Base-by-base conservation (phyloP, 2,113 vertebrate species). In the Paedocypris sp. region DNA sequence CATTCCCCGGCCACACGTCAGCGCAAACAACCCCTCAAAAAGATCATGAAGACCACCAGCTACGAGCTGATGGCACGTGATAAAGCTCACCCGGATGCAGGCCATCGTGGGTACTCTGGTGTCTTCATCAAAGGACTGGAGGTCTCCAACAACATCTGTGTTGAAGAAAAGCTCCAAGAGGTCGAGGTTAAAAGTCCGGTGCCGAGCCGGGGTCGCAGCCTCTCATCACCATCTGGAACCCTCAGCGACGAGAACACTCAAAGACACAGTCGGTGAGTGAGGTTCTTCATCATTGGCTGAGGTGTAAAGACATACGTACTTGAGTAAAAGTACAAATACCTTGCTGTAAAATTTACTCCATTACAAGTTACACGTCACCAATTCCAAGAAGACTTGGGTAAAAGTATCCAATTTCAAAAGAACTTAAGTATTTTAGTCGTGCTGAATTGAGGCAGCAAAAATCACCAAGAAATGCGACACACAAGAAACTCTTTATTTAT, bases 71-170 rank as follows among this genome's bases (percentile, higher is more conserved):
- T 64, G 3, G 50, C 62, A 0, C 72, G 28, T n/a, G 77, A 74
- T 20, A 25, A 43, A 8, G 25, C 64, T 4, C 81, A 82, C 59
- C 52, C 56, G 0, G 85, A 86, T 1, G 36, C 69, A 19, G 72
- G 71, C 29, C 75, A 80, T 62, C 81, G 78, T 3, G 79, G 83
- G 19, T 90, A 88, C 76, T 83, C 80, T 0, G 85, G 87, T 0
- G 83, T 87, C 41, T 83, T 86, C 62, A 88, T 88, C 60, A 83
- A 76, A 60, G 87, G 88, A 4, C 73, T 90, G 67, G 87, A 91
- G 70, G 86, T 90, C 22, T 69, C 76, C 26, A 86, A 85, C 49
- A 86, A 73, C 1, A 65, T 80, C 36, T 79, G 77, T 0, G 74
- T 68, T 1, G 85, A 88, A 60, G 86, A 85, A 71, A 86, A 84